phyloP scores from a whole-genome alignment of 2,888 invertebrate species.

The Diadegma fenestrale region DNA sequence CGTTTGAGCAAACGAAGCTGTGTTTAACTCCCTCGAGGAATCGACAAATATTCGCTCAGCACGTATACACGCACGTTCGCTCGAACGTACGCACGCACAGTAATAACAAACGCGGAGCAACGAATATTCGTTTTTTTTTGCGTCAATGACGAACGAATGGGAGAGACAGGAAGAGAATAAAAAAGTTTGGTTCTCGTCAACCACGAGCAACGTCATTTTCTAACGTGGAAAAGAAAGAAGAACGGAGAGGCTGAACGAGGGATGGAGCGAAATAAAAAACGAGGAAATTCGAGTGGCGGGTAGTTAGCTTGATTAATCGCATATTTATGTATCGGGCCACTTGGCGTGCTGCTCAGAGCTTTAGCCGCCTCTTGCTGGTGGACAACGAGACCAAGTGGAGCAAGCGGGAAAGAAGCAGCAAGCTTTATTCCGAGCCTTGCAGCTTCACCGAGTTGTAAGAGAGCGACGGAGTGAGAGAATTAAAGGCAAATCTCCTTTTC shows the following conservation, averaged over 20 bases:
- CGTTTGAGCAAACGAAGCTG: slow-evolving; percentile 78
- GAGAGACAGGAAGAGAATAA: slow-evolving; percentile 31
- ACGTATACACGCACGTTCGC: not conserved
- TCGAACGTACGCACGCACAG: slow-evolving; percentile 11
- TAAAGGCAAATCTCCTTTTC: slow-evolving; percentile 42
- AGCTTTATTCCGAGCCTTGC: slow-evolving; percentile 62
- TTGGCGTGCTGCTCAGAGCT: slow-evolving; percentile 77
- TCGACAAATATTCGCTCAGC: slow-evolving; percentile 17
- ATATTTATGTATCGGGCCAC: slow-evolving; percentile 83
- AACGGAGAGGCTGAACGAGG: slow-evolving; percentile 42
- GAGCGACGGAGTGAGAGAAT: slow-evolving; percentile 21
- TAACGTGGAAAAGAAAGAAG: slow-evolving; percentile 56
- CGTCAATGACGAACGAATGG: slow-evolving; percentile 15
- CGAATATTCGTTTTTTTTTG: slow-evolving; percentile 43
- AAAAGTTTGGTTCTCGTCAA: slow-evolving; percentile 55
- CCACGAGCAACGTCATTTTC: slow-evolving; percentile 47
- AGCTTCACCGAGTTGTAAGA: slow-evolving; percentile 42
- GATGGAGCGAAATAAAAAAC: slow-evolving; percentile 50
- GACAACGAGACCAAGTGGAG: slow-evolving; percentile 39
- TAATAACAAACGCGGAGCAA: slow-evolving; percentile 14
- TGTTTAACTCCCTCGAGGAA: slow-evolving; percentile 71
- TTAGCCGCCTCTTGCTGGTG: slow-evolving; percentile 68
- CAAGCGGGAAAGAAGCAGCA: slow-evolving; percentile 41
- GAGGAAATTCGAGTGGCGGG: slow-evolving; percentile 74
- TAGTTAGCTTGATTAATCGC: slow-evolving; percentile 83